Base-by-base conservation (phyloP, 2,113 vertebrate genomes). In the Gasterosteus aculeatus region DNA sequence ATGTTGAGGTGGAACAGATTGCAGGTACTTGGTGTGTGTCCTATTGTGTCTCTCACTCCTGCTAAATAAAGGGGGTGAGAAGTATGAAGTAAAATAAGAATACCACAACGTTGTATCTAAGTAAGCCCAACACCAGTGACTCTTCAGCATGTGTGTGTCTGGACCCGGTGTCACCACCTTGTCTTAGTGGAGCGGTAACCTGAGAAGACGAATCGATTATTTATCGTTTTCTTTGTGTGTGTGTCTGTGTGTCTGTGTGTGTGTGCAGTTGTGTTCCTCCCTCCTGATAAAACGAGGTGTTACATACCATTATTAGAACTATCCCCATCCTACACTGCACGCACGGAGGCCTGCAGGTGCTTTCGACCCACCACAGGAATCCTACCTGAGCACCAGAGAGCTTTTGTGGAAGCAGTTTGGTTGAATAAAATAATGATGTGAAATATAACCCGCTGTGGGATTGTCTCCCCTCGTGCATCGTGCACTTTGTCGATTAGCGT, bases 171-270 rank as follows among this genome's bases (percentile, higher is more conserved):
- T 38, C 5, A 46, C 46, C 10, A 42, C 49, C 51, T 26, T 47
- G 69, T 72, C 75, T 72, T 65, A 38, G 41, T 61, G 56, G 15
- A 73, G 64, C 68, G 79, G 83, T 85, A 81, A 86, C 74, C 68
- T 46, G 84, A 88, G 82, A 84, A 66, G 66, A 73, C 66, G 46
- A 73, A 81, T 85, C 42, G 81, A 88, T 86, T 88, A 88, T 88
- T 88, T 62, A 88, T 86, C 22, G 69, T 86, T 82, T 84, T 74
- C 76, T 70, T 79, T 75, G 72, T 75, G 58, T 60, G 33, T 33
- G 33, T 33, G 33, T 33, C 3, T 35, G 33, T 35, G 33, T 5
- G 35, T 38, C 3, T 38, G 35, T 38, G 35, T 75, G 72, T 72
- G 58, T 64, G 60, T 75, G 47, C 62, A 44, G 14, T 53, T 62